These are phyloP conservation scores for Cordilura impudica DNA, from an alignment of 2,888 invertebrate genomes.

Conservation along the genomic window DNA sequence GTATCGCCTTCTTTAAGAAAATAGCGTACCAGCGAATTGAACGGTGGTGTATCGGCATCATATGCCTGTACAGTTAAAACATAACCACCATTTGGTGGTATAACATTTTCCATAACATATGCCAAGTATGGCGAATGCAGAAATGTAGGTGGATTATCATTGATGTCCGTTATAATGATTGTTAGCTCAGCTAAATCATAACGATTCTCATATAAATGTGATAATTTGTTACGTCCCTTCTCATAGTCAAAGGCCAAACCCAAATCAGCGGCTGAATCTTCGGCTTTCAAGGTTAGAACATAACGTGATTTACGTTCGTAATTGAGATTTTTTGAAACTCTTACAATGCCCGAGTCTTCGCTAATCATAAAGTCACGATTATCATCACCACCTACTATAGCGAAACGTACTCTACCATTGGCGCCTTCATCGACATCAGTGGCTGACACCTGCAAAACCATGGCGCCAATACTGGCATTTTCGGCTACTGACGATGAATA, in stretches of 20 bases:
- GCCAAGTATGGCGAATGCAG: constrained; percentile 96
- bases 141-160: constrained; percentile 96
- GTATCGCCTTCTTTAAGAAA: constrained; percentile 95
- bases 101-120: constrained; percentile 94
- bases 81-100: constrained; percentile 88
- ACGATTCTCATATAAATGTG: constrained; percentile 77
- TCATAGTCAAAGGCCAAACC: constrained; percentile 51
- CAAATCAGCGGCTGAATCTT: constrained; percentile 89
- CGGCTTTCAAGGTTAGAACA: constrained; percentile 89
- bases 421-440: constrained; percentile 92
- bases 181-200: constrained; percentile 89
- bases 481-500: constrained; percentile 94
- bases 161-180: constrained; percentile 92
- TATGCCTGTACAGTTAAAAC: constrained; percentile 90
- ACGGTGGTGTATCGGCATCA: constrained; percentile 94
- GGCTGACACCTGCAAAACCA: constrained; percentile 92
- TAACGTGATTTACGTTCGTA: constrained; percentile 94
- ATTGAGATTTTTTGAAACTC: constrained; percentile 95
- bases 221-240: constrained; percentile 43
- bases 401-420: constrained; percentile 95
- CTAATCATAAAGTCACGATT: constrained; percentile 94
- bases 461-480: constrained; percentile 95
- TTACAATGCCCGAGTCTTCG: constrained; percentile 93
- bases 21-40: constrained; percentile 93
- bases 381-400: constrained; percentile 91